Percentiles rank a stretch among this genome's conserved stretches.
These are phyloP conservation scores for Semicossyphus pulcher DNA, from an alignment of 2,113 vertebrate genomes.

Conservation along the genomic window DNA sequence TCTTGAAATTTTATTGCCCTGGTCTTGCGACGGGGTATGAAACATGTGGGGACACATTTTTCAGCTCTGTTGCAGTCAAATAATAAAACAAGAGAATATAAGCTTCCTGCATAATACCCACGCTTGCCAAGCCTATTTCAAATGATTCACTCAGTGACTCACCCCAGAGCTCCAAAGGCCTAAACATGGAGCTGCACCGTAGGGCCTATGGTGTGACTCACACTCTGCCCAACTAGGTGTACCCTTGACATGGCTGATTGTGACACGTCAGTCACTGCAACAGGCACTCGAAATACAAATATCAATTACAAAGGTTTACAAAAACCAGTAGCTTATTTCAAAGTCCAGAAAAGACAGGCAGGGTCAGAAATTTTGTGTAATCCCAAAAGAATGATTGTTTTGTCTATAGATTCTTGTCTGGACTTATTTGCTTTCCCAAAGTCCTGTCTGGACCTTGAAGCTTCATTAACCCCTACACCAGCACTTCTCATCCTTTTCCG, in stretches of 20 bases:
- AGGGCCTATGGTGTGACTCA: conserved; percentile 41
- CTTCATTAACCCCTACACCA: background rate
- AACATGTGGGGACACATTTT: conserved; percentile 24
- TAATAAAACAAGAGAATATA: conserved; percentile 27
- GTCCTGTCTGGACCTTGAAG: background rate
- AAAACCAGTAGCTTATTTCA: conserved; percentile 5
- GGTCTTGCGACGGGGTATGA: background rate
- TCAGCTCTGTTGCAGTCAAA: conserved; percentile 25
- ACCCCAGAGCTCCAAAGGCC: conserved; percentile 29
- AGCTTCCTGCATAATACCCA: conserved; percentile 5
- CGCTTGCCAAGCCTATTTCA: conserved; percentile 25
- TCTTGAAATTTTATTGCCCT: background rate
- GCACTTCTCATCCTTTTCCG: too few species aligned
- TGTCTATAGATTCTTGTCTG: background rate
- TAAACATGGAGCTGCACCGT: conserved; percentile 46
- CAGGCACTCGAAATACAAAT: background rate
- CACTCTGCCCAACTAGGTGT: conserved; percentile 6
- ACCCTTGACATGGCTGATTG: conserved; percentile 16
- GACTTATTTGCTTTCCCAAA: background rate
- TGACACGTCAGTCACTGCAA: conserved; percentile 7
- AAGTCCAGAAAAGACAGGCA: background rate
- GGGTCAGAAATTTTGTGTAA: too few species aligned
- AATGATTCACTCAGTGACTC: conserved; percentile 46
- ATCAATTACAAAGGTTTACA: conserved; percentile 29
- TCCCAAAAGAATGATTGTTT: too few species aligned